These are phyloP conservation scores for Corythucha ciliata DNA, from an alignment of 2,888 invertebrate genomes.

Conservation along the genomic window DNA sequence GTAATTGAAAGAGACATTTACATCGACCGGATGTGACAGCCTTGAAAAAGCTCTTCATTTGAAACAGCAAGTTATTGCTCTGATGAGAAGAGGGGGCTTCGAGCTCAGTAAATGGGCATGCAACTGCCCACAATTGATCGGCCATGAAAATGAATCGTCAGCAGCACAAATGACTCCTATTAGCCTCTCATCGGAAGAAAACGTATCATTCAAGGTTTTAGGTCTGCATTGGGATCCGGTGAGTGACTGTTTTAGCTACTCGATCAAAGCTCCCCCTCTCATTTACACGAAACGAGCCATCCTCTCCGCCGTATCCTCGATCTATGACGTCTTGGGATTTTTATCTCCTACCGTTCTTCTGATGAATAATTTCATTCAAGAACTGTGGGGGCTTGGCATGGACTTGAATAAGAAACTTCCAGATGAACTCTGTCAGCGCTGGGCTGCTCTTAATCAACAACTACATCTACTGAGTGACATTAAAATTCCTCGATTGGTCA, in stretches of 20 bases:
- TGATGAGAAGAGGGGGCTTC: constrained; percentile 28
- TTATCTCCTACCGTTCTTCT: constrained; percentile 3
- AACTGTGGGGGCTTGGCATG: neutral
- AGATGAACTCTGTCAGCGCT: neutral
- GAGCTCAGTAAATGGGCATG: constrained; percentile 32
- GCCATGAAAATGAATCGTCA: constrained; percentile 1
- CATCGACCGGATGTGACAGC: constrained; percentile 31
- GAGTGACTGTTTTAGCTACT: constrained; percentile 17
- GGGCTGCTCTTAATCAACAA: neutral
- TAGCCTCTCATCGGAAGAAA: constrained; percentile 9
- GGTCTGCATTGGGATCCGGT: constrained; percentile 22
- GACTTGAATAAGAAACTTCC: constrained; percentile 14
- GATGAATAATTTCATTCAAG: constrained; percentile 11
- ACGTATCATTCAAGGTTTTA: constrained; percentile 18
- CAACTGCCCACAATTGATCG: constrained; percentile 10
- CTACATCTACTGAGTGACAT: constrained; percentile 10
- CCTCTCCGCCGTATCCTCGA: constrained; percentile 6
- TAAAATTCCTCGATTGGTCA: constrained; percentile 15
- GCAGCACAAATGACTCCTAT: neutral
- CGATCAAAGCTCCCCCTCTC: neutral
- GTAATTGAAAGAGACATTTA: constrained; percentile 30
- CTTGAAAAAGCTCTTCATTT: constrained; percentile 28
- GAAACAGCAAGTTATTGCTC: constrained; percentile 25
- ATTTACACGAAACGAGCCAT: constrained; percentile 5
- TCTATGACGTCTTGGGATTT: constrained; percentile 14